Conservation (phyloP, 1,140 invertebrate genomes). For the Chrysomallon squamiferum region DNA sequence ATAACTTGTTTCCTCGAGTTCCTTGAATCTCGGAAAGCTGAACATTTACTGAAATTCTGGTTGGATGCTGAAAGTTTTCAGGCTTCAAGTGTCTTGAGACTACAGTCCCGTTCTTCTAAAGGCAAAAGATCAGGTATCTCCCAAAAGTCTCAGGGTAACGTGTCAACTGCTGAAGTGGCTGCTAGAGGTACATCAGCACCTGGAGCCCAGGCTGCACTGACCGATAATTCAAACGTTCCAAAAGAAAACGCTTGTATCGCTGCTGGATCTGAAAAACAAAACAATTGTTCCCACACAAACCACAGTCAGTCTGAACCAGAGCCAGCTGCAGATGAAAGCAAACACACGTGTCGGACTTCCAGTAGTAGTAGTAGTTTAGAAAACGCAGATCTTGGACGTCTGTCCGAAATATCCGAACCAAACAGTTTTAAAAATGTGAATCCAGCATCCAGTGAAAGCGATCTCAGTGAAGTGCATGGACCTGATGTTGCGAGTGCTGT, state of each 20-base stretch:
- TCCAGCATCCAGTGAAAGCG: background rate
- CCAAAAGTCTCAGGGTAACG: slow-evolving; percentile 10
- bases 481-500: background rate
- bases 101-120: slow-evolving; percentile 48
- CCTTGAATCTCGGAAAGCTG: slow-evolving; percentile 70
- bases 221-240: background rate
- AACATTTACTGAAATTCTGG: slow-evolving; percentile 74
- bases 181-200: background rate
- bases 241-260: background rate
- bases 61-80: slow-evolving; percentile 76
- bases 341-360: no score
- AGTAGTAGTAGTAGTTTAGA: background rate
- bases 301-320: no score
- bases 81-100: slow-evolving; percentile 48
- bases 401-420: background rate
- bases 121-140: slow-evolving; percentile 34
- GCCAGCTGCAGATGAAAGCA: no score
- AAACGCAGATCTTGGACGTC: background rate
- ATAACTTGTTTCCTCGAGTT: slow-evolving; percentile 77
- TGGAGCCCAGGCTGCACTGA: no score
- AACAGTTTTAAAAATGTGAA: background rate
- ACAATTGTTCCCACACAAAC: background rate
- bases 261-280: background rate
- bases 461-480: background rate
- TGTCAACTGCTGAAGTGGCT: slow-evolving; percentile 6